A percentile compares a stretch with the other conserved stretches of the same genome.
phyloP scores from a whole-genome alignment of 2,797 vertebrate genomes.

The Alfaro cultratus region DNA sequence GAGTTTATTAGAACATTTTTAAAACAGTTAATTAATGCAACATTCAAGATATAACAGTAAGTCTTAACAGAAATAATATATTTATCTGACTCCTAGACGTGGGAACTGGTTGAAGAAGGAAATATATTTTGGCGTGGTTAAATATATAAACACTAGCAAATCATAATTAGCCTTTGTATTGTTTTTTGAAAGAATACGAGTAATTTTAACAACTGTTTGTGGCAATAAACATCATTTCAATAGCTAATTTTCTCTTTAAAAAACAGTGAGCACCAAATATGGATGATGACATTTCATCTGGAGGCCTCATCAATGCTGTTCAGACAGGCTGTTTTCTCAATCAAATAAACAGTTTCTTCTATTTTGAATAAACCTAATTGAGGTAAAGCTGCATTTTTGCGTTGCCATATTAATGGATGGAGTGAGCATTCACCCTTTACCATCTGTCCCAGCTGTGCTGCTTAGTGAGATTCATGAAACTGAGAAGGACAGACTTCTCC shows the following conservation, averaged over 20 bases:
- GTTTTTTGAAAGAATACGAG: background rate
- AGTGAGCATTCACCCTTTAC: background rate
- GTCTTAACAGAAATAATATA: background rate
- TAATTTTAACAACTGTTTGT: background rate
- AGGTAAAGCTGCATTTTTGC: background rate
- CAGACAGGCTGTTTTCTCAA: background rate
- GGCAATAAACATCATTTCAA: background rate
- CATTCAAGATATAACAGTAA: background rate
- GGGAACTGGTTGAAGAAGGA: background rate
- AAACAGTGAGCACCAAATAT: background rate
- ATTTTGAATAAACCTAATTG: background rate
- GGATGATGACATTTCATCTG: background rate
- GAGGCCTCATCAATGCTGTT: background rate
- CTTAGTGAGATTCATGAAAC: background rate
- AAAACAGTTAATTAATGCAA: background rate
- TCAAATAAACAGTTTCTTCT: background rate
- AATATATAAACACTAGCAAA: background rate
- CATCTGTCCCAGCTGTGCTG: background rate
- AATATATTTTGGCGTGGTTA: background rate
- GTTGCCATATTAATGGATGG: background rate
- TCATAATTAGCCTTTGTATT: background rate
- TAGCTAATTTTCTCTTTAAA: background rate
- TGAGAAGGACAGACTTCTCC: background rate
- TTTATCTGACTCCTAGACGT: background rate
- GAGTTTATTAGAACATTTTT: background rate